Evolutionary conservation across 2,888 invertebrate species (phyloP).

Genomic region (Minunthozetes semirufus): DNA sequence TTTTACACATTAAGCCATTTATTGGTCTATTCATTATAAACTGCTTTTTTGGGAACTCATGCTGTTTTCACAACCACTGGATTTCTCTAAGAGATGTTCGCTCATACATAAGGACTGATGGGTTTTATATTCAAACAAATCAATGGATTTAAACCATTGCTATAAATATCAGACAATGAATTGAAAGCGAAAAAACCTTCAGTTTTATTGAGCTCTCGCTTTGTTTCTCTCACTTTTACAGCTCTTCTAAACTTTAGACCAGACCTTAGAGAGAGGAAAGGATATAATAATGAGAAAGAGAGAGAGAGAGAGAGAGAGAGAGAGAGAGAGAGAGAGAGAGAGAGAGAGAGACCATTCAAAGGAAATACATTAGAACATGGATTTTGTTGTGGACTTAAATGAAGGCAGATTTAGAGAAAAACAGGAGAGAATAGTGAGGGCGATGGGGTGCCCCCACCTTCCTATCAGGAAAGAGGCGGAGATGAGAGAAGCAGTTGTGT

Average conservation of each 20-base stretch:
- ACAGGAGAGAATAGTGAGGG: neutral
- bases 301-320: conserved; percentile 3
- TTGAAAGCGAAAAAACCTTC: neutral
- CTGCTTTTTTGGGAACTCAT: neutral
- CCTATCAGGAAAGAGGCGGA: conserved; percentile 28
- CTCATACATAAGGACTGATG: neutral
- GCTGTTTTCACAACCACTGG: conserved; percentile 7
- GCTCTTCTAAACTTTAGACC: neutral
- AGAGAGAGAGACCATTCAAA: neutral
- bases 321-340: neutral
- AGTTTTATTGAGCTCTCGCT: conserved; percentile 14
- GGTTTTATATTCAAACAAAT: neutral
- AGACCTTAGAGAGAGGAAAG: neutral
- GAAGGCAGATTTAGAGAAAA: neutral
- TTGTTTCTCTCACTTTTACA: neutral
- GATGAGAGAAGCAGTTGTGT: neutral
- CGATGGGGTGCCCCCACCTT: conserved; percentile 22
- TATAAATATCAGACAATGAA: neutral
- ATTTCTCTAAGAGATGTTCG: neutral
- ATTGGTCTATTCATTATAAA: conserved; percentile 9
- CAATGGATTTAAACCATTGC: neutral
- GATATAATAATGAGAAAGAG: neutral
- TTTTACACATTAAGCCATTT: neutral
- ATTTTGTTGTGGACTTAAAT: neutral
- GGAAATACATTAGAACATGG: conserved; percentile 2